Conservation (phyloP, 1,140 invertebrate species). For the Drosophila tristis region DNA sequence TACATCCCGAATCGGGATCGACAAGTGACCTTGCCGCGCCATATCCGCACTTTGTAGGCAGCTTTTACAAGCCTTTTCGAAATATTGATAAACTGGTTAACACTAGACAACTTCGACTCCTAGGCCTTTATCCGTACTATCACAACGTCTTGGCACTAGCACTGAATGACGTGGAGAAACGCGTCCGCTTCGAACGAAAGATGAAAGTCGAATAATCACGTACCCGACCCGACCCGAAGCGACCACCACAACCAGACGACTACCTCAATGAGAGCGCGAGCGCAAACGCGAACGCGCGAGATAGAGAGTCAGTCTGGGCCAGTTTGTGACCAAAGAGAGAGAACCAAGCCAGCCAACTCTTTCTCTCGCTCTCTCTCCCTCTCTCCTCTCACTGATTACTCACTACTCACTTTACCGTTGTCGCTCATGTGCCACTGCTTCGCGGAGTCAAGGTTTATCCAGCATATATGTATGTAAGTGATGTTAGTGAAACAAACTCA, state of each 20-base stretch:
- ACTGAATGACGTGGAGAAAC: neutral
- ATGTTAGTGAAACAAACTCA: too few species aligned
- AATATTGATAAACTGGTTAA: slow-evolving; percentile 39
- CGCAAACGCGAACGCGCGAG: too few species aligned
- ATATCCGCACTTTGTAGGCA: slow-evolving; percentile 22
- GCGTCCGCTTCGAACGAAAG: too few species aligned
- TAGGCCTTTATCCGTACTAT: slow-evolving; percentile 32
- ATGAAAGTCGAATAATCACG: too few species aligned
- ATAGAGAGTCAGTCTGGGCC: too few species aligned
- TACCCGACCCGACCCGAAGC: too few species aligned
- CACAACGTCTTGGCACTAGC: slow-evolving; percentile 5
- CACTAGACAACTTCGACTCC: slow-evolving; percentile 18
- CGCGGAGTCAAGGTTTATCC: slow-evolving; percentile 1
- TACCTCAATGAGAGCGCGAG: too few species aligned
- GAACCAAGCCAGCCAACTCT: neutral
- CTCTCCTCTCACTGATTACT: neutral
- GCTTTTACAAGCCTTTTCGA: slow-evolving; percentile 2
- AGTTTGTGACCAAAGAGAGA: slow-evolving; percentile 17
- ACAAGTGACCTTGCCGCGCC: slow-evolving; percentile 36
- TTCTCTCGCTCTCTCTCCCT: too few species aligned
- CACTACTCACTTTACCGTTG: slow-evolving; percentile 56
- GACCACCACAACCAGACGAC: too few species aligned
- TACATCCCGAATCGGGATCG: slow-evolving; percentile 9
- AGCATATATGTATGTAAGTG: too few species aligned
- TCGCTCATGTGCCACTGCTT: neutral